phyloP scores from a whole-genome alignment of 2,888 invertebrate genomes.

The Calephelis perditalis region DNA sequence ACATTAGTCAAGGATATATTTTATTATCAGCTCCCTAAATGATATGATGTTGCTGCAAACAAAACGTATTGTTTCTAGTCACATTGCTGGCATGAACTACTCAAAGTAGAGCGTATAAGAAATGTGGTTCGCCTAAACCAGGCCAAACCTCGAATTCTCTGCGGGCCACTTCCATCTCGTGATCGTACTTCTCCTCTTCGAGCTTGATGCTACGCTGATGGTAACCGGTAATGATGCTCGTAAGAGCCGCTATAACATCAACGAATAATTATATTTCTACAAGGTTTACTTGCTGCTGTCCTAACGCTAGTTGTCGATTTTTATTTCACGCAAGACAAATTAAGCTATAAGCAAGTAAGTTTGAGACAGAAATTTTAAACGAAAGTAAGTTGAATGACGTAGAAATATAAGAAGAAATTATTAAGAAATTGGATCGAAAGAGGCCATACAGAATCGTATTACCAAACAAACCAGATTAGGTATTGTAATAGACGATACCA shows the following conservation, averaged over 20 bases:
- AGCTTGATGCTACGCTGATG: constrained; percentile 89
- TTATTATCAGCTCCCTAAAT: constrained; percentile 60
- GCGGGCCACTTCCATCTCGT: constrained; percentile 96
- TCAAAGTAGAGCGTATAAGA: constrained; percentile 62
- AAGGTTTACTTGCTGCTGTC: constrained; percentile 30
- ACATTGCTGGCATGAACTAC: constrained; percentile 72
- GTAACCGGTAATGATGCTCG: constrained; percentile 86
- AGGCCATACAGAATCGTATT: constrained; percentile 37
- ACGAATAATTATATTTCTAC: constrained; percentile 63
- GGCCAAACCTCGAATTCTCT: constrained; percentile 95
- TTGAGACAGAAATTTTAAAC: constrained; percentile 53
- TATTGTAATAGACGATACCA: constrained; percentile 61
- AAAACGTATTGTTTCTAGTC: constrained; percentile 66
- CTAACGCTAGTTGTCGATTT: constrained; percentile 31
- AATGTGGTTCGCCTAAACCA: constrained; percentile 61
- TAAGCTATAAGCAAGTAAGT: constrained; percentile 57
- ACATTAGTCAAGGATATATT: constrained; percentile 67
- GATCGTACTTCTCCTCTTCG: constrained; percentile 97
- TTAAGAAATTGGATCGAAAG: constrained; percentile 44
- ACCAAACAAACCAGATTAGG: constrained; percentile 50
- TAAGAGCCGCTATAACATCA: constrained; percentile 81
- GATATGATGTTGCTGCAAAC: constrained; percentile 67
- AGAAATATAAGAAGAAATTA: constrained; percentile 55
- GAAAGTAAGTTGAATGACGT: constrained; percentile 54
- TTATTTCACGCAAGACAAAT: constrained; percentile 39